Percentiles rank a stretch among this genome's conserved stretches.
These are phyloP conservation scores for Mus pahari DNA, from an alignment of 2,113 vertebrate genomes.

Conservation along the genomic window DNA sequence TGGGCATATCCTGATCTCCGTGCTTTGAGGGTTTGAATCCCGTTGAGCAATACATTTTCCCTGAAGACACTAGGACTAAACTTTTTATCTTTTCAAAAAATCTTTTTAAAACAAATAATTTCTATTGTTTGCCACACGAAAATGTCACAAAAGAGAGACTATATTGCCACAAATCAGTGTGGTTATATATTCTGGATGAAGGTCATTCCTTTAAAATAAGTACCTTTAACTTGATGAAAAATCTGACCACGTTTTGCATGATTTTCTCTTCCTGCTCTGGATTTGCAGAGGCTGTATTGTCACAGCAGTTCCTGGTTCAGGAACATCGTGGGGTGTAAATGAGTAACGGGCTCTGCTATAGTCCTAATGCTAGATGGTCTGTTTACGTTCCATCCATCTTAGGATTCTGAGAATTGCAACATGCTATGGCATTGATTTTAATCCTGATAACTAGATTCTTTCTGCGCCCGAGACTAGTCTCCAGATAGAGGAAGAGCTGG, in stretches of 20 bases:
- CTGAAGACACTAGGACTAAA: background rate
- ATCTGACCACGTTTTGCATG: background rate
- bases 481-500: background rate
- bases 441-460: background rate
- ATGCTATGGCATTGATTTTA: background rate
- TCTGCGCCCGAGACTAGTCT: background rate
- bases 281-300: background rate
- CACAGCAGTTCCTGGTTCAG: background rate
- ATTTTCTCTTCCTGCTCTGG: conserved; percentile 27
- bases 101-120: conserved; percentile 30
- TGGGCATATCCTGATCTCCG: background rate
- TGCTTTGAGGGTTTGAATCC: conserved; percentile 12
- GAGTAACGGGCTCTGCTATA: background rate
- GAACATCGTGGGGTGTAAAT: background rate
- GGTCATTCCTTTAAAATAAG: conserved; percentile 43
- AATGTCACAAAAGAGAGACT: conserved; percentile 33
- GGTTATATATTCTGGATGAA: conserved; percentile 53
- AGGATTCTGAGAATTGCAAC: background rate
- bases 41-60: background rate
- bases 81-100: conserved; percentile 5
- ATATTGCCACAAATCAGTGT: conserved; percentile 10
- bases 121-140: background rate
- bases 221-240: background rate
- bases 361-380: background rate
- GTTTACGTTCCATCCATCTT: background rate